A percentile compares a stretch with the other conserved stretches of the same genome.
Conservation (phyloP, 2,888 invertebrate genomes). For the Aspidiotus rigidus region DNA sequence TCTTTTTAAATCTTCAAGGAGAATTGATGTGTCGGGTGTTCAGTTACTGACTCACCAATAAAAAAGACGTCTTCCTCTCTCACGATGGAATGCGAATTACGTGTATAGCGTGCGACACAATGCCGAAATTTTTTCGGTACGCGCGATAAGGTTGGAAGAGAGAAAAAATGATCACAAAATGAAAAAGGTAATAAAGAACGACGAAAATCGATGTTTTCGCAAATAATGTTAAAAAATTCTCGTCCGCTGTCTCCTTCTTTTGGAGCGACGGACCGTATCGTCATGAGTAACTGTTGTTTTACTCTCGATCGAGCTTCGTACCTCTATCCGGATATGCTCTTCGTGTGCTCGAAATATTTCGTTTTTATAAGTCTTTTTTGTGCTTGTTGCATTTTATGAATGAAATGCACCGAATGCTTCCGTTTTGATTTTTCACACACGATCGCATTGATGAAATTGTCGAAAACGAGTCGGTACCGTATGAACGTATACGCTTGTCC, state of each 20-base stretch:
- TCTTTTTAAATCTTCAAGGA: too few relatives aligned
- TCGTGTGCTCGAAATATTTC: neutral
- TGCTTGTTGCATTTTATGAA: constrained; percentile 6
- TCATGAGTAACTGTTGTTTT: neutral
- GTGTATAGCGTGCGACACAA: too few relatives aligned
- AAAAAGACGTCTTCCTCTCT: too few relatives aligned
- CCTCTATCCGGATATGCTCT: neutral
- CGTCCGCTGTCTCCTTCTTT: neutral
- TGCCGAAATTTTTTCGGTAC: too few relatives aligned
- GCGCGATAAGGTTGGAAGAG: too few relatives aligned
- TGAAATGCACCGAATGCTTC: constrained; percentile 18
- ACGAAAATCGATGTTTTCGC: neutral
- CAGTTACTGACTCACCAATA: too few relatives aligned
- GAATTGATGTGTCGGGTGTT: too few relatives aligned
- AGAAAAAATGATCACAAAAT: too few relatives aligned
- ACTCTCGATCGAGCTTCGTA: neutral
- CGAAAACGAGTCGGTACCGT: neutral
- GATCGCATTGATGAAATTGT: constrained; percentile 12
- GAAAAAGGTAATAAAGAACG: neutral
- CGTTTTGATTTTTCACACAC: constrained; percentile 27
- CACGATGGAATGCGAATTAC: too few relatives aligned
- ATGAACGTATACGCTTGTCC: too few relatives aligned
- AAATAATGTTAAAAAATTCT: neutral
- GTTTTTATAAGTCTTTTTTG: neutral
- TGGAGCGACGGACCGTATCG: neutral